These are phyloP conservation scores for Hirtodrosophila duncani DNA, from an alignment of 2,888 invertebrate genomes.

Conservation along the genomic window DNA sequence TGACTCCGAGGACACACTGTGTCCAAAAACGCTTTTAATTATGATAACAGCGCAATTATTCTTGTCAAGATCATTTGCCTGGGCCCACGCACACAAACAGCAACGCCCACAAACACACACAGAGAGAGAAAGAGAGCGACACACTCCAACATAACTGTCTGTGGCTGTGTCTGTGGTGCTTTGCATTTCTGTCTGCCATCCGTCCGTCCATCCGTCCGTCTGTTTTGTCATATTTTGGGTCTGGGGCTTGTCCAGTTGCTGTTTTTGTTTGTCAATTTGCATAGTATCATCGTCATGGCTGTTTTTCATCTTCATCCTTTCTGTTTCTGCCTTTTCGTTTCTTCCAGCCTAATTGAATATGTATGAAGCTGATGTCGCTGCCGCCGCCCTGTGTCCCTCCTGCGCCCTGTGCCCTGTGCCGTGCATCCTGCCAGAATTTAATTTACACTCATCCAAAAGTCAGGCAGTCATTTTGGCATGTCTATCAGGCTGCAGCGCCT, in stretches of 20 bases:
- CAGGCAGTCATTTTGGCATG: slow-evolving; percentile 73
- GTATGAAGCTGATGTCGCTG: slow-evolving; percentile 63
- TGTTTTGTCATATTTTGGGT: slow-evolving; percentile 61
- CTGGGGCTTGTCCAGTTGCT: slow-evolving; percentile 39
- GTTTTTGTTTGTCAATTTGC: slow-evolving; percentile 75
- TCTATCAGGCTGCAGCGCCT: slow-evolving; percentile 52
- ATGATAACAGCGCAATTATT: slow-evolving; percentile 76
- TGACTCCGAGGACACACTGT: slow-evolving; percentile 2
- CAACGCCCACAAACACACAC: slow-evolving; percentile 16
- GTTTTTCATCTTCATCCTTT: slow-evolving; percentile 56
- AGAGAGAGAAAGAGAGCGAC: not conserved
- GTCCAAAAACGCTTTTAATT: slow-evolving; percentile 74
- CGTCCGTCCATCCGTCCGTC: too few relatives aligned
- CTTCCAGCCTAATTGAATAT: slow-evolving; percentile 62
- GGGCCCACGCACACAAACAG: slow-evolving; percentile 36
- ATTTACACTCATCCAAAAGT: slow-evolving; percentile 72
- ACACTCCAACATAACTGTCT: slow-evolving; percentile 3
- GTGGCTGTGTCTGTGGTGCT: slow-evolving; percentile 24
- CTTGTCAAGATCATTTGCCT: slow-evolving; percentile 75
- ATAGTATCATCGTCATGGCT: slow-evolving; percentile 74
- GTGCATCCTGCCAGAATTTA: slow-evolving; percentile 58
- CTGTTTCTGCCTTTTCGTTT: slow-evolving; percentile 10
- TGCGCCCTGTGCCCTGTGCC: slow-evolving; percentile 10
- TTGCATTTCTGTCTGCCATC: slow-evolving; percentile 59
- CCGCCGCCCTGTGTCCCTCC: slow-evolving; percentile 9